Evolutionary conservation across 2,888 invertebrate genomes (phyloP).

Genomic region (Aporophyla lueneburgensis): DNA sequence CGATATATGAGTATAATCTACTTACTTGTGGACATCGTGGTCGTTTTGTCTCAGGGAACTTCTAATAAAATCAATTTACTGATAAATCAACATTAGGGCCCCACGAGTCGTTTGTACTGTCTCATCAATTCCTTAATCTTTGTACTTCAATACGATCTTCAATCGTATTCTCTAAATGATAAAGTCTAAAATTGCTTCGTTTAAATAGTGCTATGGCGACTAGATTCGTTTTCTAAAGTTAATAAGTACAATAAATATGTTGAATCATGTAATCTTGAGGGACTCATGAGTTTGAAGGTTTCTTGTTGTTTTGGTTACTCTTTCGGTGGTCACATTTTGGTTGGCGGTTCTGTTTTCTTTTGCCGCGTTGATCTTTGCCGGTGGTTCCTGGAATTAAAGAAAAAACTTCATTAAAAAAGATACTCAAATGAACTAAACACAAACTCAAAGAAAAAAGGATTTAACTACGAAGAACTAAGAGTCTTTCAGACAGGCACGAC

Average conservation of each 20-base stretch:
- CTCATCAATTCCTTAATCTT: slow-evolving; percentile 77
- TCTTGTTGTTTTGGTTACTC: slow-evolving; percentile 79
- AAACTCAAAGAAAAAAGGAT: no score
- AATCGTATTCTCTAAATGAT: slow-evolving; percentile 73
- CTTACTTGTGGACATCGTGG: slow-evolving; percentile 88
- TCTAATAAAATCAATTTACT: slow-evolving; percentile 87
- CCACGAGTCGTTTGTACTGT: slow-evolving; percentile 83
- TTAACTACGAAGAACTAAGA: no score
- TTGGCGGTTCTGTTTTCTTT: slow-evolving; percentile 69
- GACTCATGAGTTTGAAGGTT: slow-evolving; percentile 86
- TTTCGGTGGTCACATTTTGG: slow-evolving; percentile 89
- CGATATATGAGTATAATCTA: slow-evolving; percentile 57
- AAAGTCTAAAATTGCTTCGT: slow-evolving; percentile 84
- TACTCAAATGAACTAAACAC: background rate
- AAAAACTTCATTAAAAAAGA: slow-evolving; percentile 50
- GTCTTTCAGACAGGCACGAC: no score
- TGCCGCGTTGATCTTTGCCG: slow-evolving; percentile 69
- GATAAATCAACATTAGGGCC: slow-evolving; percentile 86
- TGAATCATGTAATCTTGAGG: slow-evolving; percentile 87
- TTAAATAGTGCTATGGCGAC: slow-evolving; percentile 89
- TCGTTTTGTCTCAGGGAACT: slow-evolving; percentile 76
- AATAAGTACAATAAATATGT: slow-evolving; percentile 87
- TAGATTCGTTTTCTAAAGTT: slow-evolving; percentile 88
- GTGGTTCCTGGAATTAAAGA: slow-evolving; percentile 79
- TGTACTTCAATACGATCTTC: slow-evolving; percentile 81